Base-by-base conservation (phyloP, 92 coral and sea anemone species). In the Actinernus sp. region DNA sequence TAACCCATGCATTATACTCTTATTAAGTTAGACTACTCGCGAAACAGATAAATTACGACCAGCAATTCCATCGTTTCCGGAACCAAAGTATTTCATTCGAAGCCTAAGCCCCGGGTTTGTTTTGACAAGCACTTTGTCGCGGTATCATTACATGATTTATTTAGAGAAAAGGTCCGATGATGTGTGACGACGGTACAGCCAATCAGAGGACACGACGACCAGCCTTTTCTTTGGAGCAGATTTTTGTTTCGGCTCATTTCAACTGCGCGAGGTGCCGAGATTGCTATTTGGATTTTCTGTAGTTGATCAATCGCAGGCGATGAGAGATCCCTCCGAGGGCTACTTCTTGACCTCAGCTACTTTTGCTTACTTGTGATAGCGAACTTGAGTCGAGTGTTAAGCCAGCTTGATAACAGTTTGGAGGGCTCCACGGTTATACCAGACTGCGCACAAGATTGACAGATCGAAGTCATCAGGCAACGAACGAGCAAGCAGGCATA, bases 1-100 rank as follows among this genome's bases (percentile, higher is more conserved):
- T 45, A 45, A 45, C 41, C 14, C 41, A 34, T 23, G 52, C 10
- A 12, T 4, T 45, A 45, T 12, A 45, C 52, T 7, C n/a, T n/a
- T n/a, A n/a, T n/a, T n/a, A n/a, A n/a, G n/a, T n/a, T n/a, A 17
- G 18, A 23, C 5, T 9, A 8, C 4, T 45, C 21, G 22, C 19
- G 5, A 4, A 18, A 45, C 18, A 4, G 52, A 13, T 47, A 25
- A 33, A 23, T 83, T 49, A 50, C 73, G 27, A 40, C 12, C 19
- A 54, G 7, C 64, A 67, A 76, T 84, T 65, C 88, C 84, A 55
- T 61, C 66, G 82, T 80, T 89, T 89, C 96, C 96, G 96, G 96
- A 61, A 34, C 49, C 53, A 28, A 47, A 73, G 82, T 61, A 74
- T 74, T 89, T 86, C 85, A 85, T 68, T 68, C 63, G 74, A 61